Base-by-base conservation (phyloP, 2,797 vertebrate species). In the Vespertilio murinus region DNA sequence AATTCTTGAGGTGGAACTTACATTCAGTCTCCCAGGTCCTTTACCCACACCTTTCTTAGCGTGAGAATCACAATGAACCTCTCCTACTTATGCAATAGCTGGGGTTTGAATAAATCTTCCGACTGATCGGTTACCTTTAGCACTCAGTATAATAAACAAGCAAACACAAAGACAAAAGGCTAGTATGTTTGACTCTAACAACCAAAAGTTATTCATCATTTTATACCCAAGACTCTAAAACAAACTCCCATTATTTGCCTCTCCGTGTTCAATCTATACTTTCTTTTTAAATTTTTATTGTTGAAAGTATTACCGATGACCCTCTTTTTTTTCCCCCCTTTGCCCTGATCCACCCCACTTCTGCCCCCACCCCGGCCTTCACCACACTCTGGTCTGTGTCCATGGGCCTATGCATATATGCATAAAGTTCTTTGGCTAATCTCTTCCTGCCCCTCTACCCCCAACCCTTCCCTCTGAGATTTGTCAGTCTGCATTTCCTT, bases 171-270 rank as follows among this genome's bases (percentile, higher is more conserved):
- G 61, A 38, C 22, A 56, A 59, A 47, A 30, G 56, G 65, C 28
- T 80, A 73, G 47, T 17, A 82, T 18, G 6, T 80, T 81, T 81
- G 38, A 90, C 54, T 91, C 7, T 87, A 83, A 79, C 52, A 94
- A 64, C 47, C 25, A 80, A 94, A 47, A 74, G 77, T 82, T 52
- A 78, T 47, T 91, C 40, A 93, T 42, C 12, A 84, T 74, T 84
- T 89, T 45, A 35, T 80, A 65, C 52, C 22, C 69, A 71, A 59
- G 45, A 2, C 81, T 69, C 28, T 92, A 73, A 82, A 70, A 71
- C 64, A 67, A 81, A 52, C 11, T 87, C 14, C 20, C 23, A 64
- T 91, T 81, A 56, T 89, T 91, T 95, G 71, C 14, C 3, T 88
- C 33, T 84, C 69, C 38, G 9, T 88, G 30, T 38, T 78, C 22